phyloP scores from a whole-genome alignment of 2,888 invertebrate species.

The Drosophila hawaiiensis region DNA sequence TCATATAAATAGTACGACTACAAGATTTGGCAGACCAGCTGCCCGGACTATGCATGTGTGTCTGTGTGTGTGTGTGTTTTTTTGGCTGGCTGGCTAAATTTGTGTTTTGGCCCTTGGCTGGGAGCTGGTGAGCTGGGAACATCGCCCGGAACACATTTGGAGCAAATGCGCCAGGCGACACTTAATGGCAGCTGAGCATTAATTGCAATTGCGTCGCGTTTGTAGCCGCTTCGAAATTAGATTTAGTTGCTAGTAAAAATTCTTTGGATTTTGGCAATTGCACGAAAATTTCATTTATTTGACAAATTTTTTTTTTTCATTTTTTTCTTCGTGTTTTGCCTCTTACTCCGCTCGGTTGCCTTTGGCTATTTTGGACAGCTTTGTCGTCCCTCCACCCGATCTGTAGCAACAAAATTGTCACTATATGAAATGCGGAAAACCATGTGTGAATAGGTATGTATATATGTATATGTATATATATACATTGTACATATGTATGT shows the following conservation, averaged over 20 bases:
- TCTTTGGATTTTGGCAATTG: conserved; percentile 82
- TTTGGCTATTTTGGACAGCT: conserved; percentile 76
- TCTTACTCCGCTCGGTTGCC: conserved; percentile 25
- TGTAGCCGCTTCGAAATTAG: conserved; percentile 57
- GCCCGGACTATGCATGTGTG: conserved; percentile 24
- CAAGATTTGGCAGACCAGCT: conserved; percentile 56
- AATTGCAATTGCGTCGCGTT: conserved; percentile 64
- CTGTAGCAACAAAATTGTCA: conserved; percentile 67
- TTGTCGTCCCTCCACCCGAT: conserved; percentile 44
- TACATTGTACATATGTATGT: conserved; percentile 14
- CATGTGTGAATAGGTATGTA: conserved; percentile 69
- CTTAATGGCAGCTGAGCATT: conserved; percentile 67
- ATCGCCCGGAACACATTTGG: conserved; percentile 63
- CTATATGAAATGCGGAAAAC: conserved; percentile 77
- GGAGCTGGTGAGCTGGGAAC: conserved; percentile 22
- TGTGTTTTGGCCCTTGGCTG: conserved; percentile 52
- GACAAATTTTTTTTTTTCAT: conserved; percentile 23
- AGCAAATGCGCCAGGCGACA: conserved; percentile 60
- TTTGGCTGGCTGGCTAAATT: conserved; percentile 48
- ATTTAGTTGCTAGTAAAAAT: conserved; percentile 68
- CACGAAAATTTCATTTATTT: conserved; percentile 78
- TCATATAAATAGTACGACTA: conserved; percentile 65
- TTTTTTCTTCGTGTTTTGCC: not conserved
- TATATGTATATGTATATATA: conserved; percentile 10
- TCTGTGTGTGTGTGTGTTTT: not conserved